These are phyloP conservation scores for Lagocephalus sceleratus DNA, from an alignment of 2,797 vertebrate genomes.

Conservation along the genomic window DNA sequence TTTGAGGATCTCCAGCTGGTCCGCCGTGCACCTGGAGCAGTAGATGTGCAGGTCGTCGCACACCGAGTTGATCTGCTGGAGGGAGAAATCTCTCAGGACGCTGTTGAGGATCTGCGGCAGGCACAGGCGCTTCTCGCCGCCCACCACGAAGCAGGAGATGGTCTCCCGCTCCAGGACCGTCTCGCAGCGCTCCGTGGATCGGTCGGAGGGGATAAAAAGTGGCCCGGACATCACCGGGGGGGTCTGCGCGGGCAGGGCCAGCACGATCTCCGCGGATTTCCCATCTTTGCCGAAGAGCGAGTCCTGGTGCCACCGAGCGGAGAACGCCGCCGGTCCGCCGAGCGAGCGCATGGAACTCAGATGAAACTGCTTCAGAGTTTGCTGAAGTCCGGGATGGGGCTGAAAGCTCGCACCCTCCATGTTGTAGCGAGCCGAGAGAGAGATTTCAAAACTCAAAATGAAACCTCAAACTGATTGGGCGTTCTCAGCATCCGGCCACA, in stretches of 20 bases:
- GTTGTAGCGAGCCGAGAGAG: conserved; percentile 40
- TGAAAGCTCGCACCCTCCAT: conserved; percentile 91
- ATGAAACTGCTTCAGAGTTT: conserved; percentile 98
- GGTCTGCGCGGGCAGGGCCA: conserved; percentile 80
- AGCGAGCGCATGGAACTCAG: conserved; percentile 98
- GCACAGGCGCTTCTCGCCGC: conserved; percentile 95
- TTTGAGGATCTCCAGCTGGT: conserved; percentile 96
- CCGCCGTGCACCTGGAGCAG: conserved; percentile 93
- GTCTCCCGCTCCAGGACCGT: conserved; percentile 91
- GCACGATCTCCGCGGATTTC: conserved; percentile 83
- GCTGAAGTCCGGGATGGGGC: conserved; percentile 97
- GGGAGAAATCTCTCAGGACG: conserved; percentile 91
- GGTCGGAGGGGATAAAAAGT: conserved; percentile 92
- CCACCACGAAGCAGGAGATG: conserved; percentile 96
- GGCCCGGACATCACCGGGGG: conserved; percentile 88
- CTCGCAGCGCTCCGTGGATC: conserved; percentile 93
- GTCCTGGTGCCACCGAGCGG: conserved; percentile 97
- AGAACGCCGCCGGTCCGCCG: conserved; percentile 96
- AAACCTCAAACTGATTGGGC: conserved; percentile 46
- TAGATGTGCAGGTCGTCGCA: conserved; percentile 97
- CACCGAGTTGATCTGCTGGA: conserved; percentile 97
- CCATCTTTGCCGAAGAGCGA: conserved; percentile 88
- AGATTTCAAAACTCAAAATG: conserved; percentile 57
- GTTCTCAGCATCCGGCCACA: conserved; percentile 64
- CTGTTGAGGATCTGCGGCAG: conserved; percentile 97